Evolutionary conservation across 1,140 invertebrate genomes (phyloP).

Genomic region (honey bee (Apis mellifera)): DNA sequence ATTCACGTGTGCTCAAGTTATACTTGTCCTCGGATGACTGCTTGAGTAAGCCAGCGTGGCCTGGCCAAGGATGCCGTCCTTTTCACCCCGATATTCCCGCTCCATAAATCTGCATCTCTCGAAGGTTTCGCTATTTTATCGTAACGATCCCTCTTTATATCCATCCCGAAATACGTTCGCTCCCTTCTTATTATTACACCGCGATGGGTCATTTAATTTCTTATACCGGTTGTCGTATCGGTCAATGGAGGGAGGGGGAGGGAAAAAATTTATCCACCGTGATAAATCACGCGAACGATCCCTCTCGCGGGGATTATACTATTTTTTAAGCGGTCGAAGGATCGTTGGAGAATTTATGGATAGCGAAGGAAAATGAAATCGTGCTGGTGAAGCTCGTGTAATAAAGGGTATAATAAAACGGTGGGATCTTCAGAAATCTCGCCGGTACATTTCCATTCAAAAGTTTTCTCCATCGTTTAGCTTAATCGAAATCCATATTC

Average conservation of each 20-base stretch:
- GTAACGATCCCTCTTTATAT: not conserved
- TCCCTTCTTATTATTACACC: no score
- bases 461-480: not conserved
- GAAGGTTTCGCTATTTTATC: not conserved
- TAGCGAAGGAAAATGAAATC: constrained; percentile 29
- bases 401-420: constrained; percentile 38
- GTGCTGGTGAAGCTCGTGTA: constrained; percentile 5
- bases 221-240: not conserved
- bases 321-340: constrained; percentile 12
- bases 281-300: constrained; percentile 10
- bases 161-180: not conserved
- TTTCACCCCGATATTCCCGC: not conserved
- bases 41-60: not conserved
- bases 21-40: not conserved
- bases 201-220: not conserved
- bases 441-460: not conserved
- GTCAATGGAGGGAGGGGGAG: no score
- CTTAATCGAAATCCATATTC: no score
- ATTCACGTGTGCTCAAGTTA: not conserved
- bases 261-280: not conserved
- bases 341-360: constrained; percentile 29
- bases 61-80: not conserved
- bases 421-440: constrained; percentile 17
- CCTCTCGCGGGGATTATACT: not conserved
- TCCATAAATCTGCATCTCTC: constrained; percentile 4